Evolutionary conservation across 2,113 vertebrate genomes (phyloP).

Genomic region (Larimichthys crocea): DNA sequence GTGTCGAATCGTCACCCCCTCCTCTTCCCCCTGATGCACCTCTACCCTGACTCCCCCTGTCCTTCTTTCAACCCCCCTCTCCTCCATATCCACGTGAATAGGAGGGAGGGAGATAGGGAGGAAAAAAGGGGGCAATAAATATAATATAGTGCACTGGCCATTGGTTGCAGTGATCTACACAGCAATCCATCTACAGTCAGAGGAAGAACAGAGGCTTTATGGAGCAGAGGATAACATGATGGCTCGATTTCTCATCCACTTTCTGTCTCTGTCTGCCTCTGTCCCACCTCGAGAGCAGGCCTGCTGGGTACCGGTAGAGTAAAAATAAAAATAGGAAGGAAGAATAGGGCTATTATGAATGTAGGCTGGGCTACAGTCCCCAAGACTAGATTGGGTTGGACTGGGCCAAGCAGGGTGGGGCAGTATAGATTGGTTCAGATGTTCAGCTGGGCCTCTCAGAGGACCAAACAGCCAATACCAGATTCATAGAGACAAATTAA

Average conservation of each 20-base stretch:
- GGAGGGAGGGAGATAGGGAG: conserved; percentile 42
- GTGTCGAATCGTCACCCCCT: conserved; percentile 76
- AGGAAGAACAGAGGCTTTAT: conserved; percentile 82
- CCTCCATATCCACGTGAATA: conserved; percentile 46
- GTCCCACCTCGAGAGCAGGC: conserved; percentile 58
- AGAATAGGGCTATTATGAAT: conserved; percentile 52
- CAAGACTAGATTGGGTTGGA: conserved; percentile 46
- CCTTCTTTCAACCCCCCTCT: conserved; percentile 58
- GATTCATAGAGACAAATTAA: conserved; percentile 64
- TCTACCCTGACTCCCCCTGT: conserved; percentile 55
- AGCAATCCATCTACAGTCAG: conserved; percentile 76
- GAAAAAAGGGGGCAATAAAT: conserved; percentile 78
- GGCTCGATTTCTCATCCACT: conserved; percentile 80
- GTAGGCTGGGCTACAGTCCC: conserved; percentile 23
- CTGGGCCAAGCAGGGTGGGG: conserved; percentile 13
- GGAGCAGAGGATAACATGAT: conserved; percentile 79
- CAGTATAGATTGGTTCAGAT: conserved; percentile 45
- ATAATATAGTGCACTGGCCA: conserved; percentile 81
- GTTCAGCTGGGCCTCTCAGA: conserved; percentile 34
- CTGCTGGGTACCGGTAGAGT: conserved; percentile 43
- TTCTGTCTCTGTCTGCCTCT: conserved; percentile 58
- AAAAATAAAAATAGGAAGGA: conserved; percentile 58
- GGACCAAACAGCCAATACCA: conserved; percentile 50
- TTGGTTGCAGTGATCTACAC: conserved; percentile 79
- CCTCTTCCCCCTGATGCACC: conserved; percentile 52